A percentile compares a stretch with the other conserved stretches of the same genome.
Evolutionary conservation across 2,888 invertebrate species (phyloP).

Genomic region (Drosophila neutralis): DNA sequence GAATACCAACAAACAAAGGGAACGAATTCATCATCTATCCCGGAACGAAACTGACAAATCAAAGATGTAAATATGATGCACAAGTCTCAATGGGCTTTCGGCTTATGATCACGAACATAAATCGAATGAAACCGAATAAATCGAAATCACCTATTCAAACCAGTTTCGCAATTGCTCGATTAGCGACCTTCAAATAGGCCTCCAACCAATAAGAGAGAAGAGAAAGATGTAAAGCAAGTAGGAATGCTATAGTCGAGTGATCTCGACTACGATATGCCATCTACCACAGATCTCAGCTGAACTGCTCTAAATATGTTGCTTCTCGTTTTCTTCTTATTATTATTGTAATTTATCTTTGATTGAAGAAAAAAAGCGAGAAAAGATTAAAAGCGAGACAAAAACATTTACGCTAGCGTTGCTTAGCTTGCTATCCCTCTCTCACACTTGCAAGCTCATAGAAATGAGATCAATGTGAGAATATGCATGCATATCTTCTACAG

Average conservation of each 20-base stretch:
- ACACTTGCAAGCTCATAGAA: too few species aligned
- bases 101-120: constrained; percentile 15
- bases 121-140: constrained; percentile 54
- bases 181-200: constrained; percentile 37
- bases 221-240: neutral
- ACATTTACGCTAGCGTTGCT: too few species aligned
- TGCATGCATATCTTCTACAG: neutral
- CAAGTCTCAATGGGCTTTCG: neutral
- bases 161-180: constrained; percentile 29
- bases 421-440: too few species aligned
- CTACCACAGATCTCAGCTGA: neutral
- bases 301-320: neutral
- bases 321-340: neutral
- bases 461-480: too few species aligned
- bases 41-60: neutral
- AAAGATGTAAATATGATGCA: neutral
- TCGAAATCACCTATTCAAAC: constrained; percentile 59
- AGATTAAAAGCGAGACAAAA: too few species aligned
- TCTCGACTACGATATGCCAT: neutral
- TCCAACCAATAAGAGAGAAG: neutral
- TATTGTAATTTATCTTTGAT: neutral
- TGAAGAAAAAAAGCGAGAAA: too few species aligned
- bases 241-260: neutral
- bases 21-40: neutral
- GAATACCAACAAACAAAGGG: neutral